These are phyloP conservation scores for Drosophila multiciliata DNA, from an alignment of 2,888 invertebrate species.

Conservation along the genomic window DNA sequence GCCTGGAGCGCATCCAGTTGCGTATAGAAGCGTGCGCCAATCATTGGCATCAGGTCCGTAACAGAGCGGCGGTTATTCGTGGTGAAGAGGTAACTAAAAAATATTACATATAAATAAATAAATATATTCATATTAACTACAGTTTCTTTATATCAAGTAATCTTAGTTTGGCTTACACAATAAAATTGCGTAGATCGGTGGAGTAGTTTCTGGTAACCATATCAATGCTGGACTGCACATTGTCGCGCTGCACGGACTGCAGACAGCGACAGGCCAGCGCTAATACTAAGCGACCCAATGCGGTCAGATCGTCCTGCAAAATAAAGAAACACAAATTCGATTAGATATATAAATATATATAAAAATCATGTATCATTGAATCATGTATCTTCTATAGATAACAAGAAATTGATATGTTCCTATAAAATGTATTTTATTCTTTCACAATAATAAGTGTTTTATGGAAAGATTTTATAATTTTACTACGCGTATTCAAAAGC, in stretches of 20 bases:
- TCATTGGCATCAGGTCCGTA: constrained; percentile 99
- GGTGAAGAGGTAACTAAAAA: constrained; percentile 90
- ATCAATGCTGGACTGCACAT: constrained; percentile 94
- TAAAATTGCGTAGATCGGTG: constrained; percentile 96
- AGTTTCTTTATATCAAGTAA: too few relatives aligned
- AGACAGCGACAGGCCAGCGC: constrained; percentile 97
- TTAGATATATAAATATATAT: neutral
- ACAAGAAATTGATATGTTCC: neutral
- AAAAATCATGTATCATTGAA: too few relatives aligned
- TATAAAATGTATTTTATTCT: too few relatives aligned
- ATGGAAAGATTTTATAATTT: neutral
- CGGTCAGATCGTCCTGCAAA: constrained; percentile 93
- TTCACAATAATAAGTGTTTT: neutral
- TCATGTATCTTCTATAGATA: too few relatives aligned
- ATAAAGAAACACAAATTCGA: neutral
- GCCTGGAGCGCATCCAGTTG: constrained; percentile 96
- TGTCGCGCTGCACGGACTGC: constrained; percentile 94
- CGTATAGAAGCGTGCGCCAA: constrained; percentile 98
- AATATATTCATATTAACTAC: neutral
- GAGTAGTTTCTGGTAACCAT: constrained; percentile 96
- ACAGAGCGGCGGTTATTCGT: constrained; percentile 90
- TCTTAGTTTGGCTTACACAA: constrained; percentile 88
- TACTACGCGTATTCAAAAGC: neutral
- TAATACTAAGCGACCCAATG: constrained; percentile 95
- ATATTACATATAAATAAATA: neutral